Base-by-base conservation (phyloP, 2,797 vertebrate genomes). In the Channallabes apus region DNA sequence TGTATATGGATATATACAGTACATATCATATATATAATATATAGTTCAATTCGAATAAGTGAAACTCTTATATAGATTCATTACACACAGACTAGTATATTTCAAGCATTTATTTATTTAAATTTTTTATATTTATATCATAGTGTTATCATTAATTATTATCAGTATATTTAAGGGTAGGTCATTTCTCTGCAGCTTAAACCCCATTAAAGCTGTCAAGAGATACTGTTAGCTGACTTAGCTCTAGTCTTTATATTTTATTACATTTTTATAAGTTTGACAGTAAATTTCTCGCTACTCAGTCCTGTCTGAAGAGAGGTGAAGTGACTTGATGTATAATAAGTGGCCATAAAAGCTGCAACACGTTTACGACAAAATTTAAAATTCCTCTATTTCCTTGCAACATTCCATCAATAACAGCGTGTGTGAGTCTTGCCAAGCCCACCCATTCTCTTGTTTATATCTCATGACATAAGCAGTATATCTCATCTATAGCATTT, bases 401-500 rank as follows among this genome's bases (percentile, higher is more conserved):
- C 64, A 67, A 54, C 29, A 27, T 75, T 84, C 12, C 29, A 59
- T 84, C 32, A 75, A 76, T 59, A 73, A 84, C 1, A 9, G 64
- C 73, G 46, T 61, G 59, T 87, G 24, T 72, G 51, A 80, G 73
- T 76, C 32, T 79, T 51, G 41, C 41, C 27, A 15, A 67, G 35
- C 69, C 82, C 84, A 82, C 82, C 81, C 79, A 73, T 58, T 65
- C 77, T 32, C 64, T 64, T 83, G 35, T 69, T 59, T 68, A 78
- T 88, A 62, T 84, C 84, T 51, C 51, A 24, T 54, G 82, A 1
- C 81, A 85, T 88, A 86, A 85, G 87, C 84, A 89, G 88, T 92
- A 92, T 89, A 88, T 91, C 89, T 93, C 85, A 90, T 90, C 91
- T 91, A 90, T 88, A 85, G 86, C 88, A 86, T 90, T 91, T 89